These are phyloP conservation scores for Elgaria multicarinata DNA, from an alignment of 2,113 vertebrate genomes.

Conservation along the genomic window DNA sequence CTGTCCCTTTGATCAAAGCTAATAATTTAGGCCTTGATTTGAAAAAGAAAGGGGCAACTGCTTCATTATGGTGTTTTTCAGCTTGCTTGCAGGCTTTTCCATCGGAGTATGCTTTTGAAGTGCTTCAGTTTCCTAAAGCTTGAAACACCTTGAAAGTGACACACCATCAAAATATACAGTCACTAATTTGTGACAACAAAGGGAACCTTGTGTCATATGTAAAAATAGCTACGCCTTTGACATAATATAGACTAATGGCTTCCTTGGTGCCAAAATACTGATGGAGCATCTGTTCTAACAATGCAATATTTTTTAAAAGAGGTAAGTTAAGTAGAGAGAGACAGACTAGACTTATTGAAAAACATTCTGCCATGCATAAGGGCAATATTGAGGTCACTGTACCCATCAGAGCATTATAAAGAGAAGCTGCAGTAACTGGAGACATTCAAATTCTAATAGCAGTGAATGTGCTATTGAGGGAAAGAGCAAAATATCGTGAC, in stretches of 20 bases:
- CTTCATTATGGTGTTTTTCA: neutral
- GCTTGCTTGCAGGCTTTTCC: slow-evolving; percentile 12
- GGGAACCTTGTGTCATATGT: neutral
- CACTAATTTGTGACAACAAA: neutral
- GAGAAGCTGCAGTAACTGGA: slow-evolving; percentile 12
- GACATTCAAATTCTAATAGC: neutral
- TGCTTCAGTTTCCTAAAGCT: slow-evolving; percentile 29
- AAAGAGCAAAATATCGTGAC: neutral
- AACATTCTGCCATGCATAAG: neutral
- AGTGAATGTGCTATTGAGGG: neutral
- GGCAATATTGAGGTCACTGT: neutral
- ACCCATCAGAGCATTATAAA: neutral
- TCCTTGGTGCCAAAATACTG: slow-evolving; percentile 20
- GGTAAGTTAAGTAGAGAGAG: neutral
- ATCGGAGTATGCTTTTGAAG: neutral
- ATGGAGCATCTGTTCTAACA: neutral
- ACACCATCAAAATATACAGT: slow-evolving; percentile 31
- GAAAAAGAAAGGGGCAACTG: neutral
- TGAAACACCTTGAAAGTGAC: slow-evolving; percentile 2
- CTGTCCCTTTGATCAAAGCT: slow-evolving; percentile 18
- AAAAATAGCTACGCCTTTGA: slow-evolving; percentile 28
- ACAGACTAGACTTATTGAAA: neutral
- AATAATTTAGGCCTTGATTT: slow-evolving; percentile 1
- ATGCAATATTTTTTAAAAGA: slow-evolving; percentile 15
- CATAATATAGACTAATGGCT: neutral